Percentiles rank a stretch among this genome's conserved stretches.
Conservation (phyloP, 1,140 invertebrate genomes). For the Trialeurodes vaporariorum region DNA sequence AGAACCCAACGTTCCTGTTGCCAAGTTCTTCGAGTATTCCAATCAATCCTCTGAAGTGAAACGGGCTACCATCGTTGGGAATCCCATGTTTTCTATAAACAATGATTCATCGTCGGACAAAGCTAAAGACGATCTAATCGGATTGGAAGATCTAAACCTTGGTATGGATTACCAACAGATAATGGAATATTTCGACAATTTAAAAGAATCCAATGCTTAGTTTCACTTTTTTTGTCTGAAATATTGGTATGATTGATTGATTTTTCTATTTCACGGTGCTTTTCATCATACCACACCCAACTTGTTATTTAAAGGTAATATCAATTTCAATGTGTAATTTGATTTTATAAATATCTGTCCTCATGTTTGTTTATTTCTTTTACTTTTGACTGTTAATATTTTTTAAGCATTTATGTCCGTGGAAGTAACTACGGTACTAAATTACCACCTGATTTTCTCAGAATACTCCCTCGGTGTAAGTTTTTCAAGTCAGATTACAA, state of each 20-base stretch:
- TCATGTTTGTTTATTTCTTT: background rate
- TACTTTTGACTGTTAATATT: background rate
- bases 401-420: background rate
- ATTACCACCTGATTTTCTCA: background rate
- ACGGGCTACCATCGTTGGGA: slow-evolving; percentile 71
- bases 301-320: no score
- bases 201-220: slow-evolving; percentile 66
- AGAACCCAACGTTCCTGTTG: background rate
- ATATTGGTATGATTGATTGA: no score
- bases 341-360: background rate
- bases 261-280: no score
- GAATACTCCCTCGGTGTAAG: background rate
- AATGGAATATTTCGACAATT: slow-evolving; percentile 93
- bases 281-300: no score
- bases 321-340: background rate
- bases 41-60: slow-evolving; percentile 44
- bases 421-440: background rate
- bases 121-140: slow-evolving; percentile 38
- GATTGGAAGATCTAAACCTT: slow-evolving; percentile 62
- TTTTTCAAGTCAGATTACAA: background rate
- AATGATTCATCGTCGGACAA: slow-evolving; percentile 30
- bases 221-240: no score
- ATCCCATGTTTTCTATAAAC: slow-evolving; percentile 66
- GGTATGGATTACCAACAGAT: slow-evolving; percentile 95
- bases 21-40: background rate